Base-by-base conservation (phyloP, 2,888 invertebrate species). In the Leptarthrus brevirostris region DNA sequence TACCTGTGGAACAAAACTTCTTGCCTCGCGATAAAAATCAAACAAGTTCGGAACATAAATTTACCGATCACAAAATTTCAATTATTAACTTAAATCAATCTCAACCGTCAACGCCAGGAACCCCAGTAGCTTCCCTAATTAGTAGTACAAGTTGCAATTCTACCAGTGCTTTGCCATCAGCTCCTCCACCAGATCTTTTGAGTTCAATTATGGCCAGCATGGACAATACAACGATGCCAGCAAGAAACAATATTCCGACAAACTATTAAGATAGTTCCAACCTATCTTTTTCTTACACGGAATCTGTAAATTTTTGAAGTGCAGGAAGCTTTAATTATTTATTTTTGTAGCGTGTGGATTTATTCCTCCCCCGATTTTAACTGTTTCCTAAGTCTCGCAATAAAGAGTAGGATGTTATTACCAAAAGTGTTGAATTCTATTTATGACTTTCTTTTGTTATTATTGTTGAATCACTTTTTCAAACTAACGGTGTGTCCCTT, bases 151-250 rank as follows among this genome's bases (percentile, higher is more conserved):
- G 20, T 12, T 69, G 69, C 52, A 72, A 24, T 70, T 4, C 58
- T 47, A 18, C 36, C 69, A 54, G 53, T 74, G 36, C 74, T 70
- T 61, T 71, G 18, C 36, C 69, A 49, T 72, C 73, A 49, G 74
- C 76, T 10, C 14, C 73, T 20, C 77, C 6, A 74, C 80, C 83
- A 40, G 85, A 85, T 79, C 80, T 85, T 56, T 79, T 85, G n/a
- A 83, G 84, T 76, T 84, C 85, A 16, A 85, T 85, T 20, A 84
- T 85, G 82, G 85, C 85, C 75, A 83, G 84, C 79, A 85, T 85
- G 85, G 85, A 84, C 78, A 76, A 61, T 73, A 79, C 79, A 71
- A 80, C 79, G 44, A 73, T 76, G 30, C 74, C 75, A 71, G 66
- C 76, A 66, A 75, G 78, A 49, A 77, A 74, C 30, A 78, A 78